phyloP scores from a whole-genome alignment of 2,888 invertebrate genomes.

The Clusia tigrina region DNA sequence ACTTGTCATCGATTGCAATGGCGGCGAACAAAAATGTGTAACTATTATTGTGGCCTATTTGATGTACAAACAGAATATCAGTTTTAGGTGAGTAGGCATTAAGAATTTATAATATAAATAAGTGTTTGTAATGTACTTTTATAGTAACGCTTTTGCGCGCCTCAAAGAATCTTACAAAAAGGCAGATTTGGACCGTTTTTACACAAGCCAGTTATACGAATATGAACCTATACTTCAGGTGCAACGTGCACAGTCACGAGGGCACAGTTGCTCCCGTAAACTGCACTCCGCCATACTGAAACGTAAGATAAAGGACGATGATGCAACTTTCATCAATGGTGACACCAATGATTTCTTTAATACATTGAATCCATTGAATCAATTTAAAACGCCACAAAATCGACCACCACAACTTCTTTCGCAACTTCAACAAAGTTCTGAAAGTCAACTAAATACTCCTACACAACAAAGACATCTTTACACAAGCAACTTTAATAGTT shows the following conservation, averaged over 20 bases:
- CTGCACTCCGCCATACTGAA: constrained; percentile 49
- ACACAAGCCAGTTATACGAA: constrained; percentile 53
- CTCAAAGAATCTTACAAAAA: constrained; percentile 49
- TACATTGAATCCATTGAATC: constrained; percentile 39
- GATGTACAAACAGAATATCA: constrained; percentile 55
- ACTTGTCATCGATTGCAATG: constrained; percentile 51
- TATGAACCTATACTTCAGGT: constrained; percentile 58
- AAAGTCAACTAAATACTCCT: not conserved
- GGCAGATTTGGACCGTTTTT: constrained; percentile 54
- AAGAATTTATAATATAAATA: constrained; percentile 1
- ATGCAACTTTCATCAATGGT: constrained; percentile 13
- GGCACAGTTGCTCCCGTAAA: constrained; percentile 53
- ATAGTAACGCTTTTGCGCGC: constrained; percentile 51
- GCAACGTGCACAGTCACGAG: constrained; percentile 51
- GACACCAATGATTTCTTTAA: constrained; percentile 33
- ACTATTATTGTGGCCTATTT: constrained; percentile 53
- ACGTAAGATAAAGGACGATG: constrained; percentile 47
- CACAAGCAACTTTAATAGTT: not conserved
- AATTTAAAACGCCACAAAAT: constrained; percentile 34
- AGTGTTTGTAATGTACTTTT: not conserved
- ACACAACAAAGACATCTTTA: not conserved
- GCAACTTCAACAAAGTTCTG: not conserved
- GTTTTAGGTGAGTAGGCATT: constrained; percentile 48
- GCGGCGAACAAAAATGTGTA: constrained; percentile 52
- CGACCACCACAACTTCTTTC: constrained; percentile 1